Base-by-base conservation (phyloP, 2,888 invertebrate genomes). In the Ornithoptera priamus region DNA sequence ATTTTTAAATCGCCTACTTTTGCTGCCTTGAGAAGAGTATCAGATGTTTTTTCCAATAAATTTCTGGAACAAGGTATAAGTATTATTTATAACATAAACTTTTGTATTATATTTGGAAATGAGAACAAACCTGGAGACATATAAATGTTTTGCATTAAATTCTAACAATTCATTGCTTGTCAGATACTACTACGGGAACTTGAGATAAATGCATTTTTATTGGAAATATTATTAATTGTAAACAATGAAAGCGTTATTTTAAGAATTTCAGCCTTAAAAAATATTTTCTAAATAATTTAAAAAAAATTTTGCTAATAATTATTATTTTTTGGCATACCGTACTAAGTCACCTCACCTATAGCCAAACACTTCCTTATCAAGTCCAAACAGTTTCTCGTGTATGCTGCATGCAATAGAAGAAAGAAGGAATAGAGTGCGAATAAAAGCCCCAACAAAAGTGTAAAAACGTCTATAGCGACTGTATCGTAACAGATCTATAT, bases 11-110 rank as follows among this genome's bases (percentile, higher is more conserved):
- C 97, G 73, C 97, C 97, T 79, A 94, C 93, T 93, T 97, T 97
- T 62, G 97, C 97, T 73, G 97, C 97, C 91, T 95, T 95, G 78
- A 97, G 93, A 77, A 97, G 94, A 78, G 95, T 94, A 87, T 97
- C 97, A 78, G 96, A 95, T 78, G 96, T 95, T 93, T 95, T 96
- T 90, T 97, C 96, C 85, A 96, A 93, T 82, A 96, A 93, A 89
- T 96, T 95, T 89, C 96, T 96, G 93, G 78, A 94, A 94, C 88
- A 88, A 90, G 15, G n/a, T 53, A 53, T n/a, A 53, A n/a, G 18
- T n/a, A 8, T 53, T 53, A 15, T 46, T 46, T 1, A 12, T 12
- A 46, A 2, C 12, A 15, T 12, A 10, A 46, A 46, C 12, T 15
- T 15, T 15, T 15, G 7, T 10, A 39, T 39, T 10, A 39, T 8